phyloP scores from a whole-genome alignment of 92 coral and sea anemone species.

The Parazoanthus atlanticus region DNA sequence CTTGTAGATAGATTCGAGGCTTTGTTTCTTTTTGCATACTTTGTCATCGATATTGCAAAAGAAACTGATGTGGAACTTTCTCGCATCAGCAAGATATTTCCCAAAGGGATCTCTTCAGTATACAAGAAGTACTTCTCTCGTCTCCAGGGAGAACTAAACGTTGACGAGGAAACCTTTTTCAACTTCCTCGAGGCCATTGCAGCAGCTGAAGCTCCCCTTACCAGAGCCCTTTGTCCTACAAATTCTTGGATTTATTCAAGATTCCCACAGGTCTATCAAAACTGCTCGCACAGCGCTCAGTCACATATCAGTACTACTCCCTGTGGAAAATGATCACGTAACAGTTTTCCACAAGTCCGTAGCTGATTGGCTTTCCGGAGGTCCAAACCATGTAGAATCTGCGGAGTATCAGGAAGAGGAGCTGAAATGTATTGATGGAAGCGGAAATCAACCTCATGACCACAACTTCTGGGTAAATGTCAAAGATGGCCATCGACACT shows the following conservation, averaged over 20 bases:
- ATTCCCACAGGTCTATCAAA: too few relatives aligned
- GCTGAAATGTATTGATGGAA: too few relatives aligned
- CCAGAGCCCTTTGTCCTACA: conserved; percentile 4
- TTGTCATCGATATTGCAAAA: conserved; percentile 1
- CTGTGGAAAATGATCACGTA: neutral
- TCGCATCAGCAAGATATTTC: neutral
- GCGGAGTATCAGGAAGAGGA: neutral
- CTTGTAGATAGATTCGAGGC: conserved; percentile 10
- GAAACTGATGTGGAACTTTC: neutral
- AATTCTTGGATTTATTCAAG: conserved; percentile 5
- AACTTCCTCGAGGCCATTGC: conserved; percentile 22
- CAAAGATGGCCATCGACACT: conserved; percentile 15
- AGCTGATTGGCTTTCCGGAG: neutral
- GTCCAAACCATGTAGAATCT: too few relatives aligned
- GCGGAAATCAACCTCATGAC: neutral
- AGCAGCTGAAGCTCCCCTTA: neutral
- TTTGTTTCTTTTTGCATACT: conserved; percentile 35
- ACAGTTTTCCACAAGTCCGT: conserved; percentile 27
- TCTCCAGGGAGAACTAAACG: conserved; percentile 1
- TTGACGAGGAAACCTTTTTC: neutral
- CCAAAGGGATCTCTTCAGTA: conserved; percentile 37
- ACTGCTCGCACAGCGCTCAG: too few relatives aligned
- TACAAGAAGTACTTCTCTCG: conserved; percentile 44
- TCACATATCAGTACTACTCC: neutral
- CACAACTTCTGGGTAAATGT: conserved; percentile 42